A percentile compares a stretch with the other conserved stretches of the same genome.
These are phyloP conservation scores for Carettochelys insculpta DNA, from an alignment of 2,113 vertebrate genomes.

Conservation along the genomic window DNA sequence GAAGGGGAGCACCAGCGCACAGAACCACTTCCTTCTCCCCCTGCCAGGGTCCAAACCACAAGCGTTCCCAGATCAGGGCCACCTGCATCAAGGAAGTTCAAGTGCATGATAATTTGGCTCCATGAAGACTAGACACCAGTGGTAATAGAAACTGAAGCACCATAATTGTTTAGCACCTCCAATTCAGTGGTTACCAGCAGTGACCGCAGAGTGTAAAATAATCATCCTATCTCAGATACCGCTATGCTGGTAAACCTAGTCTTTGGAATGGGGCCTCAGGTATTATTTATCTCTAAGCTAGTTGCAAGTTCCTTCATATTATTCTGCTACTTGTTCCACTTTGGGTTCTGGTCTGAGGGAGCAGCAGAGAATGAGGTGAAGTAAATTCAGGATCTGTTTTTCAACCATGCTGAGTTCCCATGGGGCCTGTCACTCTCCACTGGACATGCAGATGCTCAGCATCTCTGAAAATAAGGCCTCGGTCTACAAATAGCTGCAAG, in stretches of 20 bases:
- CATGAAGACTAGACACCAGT: background rate
- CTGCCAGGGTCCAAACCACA: too few species aligned
- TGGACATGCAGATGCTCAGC: background rate
- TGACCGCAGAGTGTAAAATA: background rate
- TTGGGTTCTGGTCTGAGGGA: background rate
- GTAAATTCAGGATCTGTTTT: background rate
- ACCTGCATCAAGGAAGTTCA: too few species aligned
- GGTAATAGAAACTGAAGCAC: background rate
- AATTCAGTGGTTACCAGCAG: background rate
- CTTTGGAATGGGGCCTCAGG: background rate
- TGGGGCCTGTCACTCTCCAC: background rate
- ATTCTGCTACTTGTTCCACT: background rate
- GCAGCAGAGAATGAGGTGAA: background rate
- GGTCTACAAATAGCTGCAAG: background rate
- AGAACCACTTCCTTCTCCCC: too few species aligned
- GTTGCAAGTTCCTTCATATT: background rate
- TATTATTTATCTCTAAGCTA: background rate
- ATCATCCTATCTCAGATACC: background rate
- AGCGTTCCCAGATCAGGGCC: too few species aligned
- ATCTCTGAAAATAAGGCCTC: background rate
- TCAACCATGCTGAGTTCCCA: background rate
- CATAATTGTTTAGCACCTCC: background rate
- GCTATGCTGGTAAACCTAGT: background rate
- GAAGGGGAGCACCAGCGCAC: too few species aligned
- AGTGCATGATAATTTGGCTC: background rate